Conservation (phyloP, 2,888 invertebrate genomes). For the Hypena proboscidalis region DNA sequence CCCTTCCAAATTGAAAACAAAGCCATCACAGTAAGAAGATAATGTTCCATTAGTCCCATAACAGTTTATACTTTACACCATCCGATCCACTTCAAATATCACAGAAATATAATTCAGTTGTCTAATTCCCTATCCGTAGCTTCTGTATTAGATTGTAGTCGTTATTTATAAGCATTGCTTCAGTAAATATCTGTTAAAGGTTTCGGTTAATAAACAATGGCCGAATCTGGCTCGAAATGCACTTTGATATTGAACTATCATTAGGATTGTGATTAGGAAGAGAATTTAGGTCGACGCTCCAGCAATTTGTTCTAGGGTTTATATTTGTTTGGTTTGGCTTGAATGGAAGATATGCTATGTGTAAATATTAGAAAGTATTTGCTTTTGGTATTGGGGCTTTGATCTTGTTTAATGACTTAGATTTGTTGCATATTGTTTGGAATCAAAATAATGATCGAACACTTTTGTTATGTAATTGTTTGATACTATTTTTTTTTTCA, state of each 20-base stretch:
- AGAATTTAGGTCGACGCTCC: conserved; percentile 8
- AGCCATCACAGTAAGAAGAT: background rate
- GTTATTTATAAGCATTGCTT: conserved; percentile 39
- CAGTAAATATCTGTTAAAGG: conserved; percentile 39
- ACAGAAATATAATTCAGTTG: conserved; percentile 40
- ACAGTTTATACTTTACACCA: conserved; percentile 14
- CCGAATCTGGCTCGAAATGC: conserved; percentile 22
- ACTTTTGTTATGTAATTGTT: no score
- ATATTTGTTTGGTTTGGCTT: background rate
- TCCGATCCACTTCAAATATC: conserved; percentile 36
- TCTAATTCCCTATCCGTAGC: conserved; percentile 23
- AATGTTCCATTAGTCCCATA: background rate
- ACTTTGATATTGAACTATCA: conserved; percentile 32
- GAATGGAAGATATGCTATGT: background rate
- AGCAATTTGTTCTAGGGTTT: background rate
- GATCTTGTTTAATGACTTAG: no score
- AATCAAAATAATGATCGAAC: no score
- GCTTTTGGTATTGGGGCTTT: background rate
- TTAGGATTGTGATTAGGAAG: conserved; percentile 26
- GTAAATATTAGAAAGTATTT: background rate
- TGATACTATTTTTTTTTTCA: no score
- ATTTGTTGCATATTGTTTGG: no score
- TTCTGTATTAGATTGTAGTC: conserved; percentile 38
- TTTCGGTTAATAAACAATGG: conserved; percentile 42
- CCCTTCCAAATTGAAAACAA: background rate